Evolutionary conservation across 2,113 vertebrate species (phyloP).

Genomic region (Burhinus oedicnemus): DNA sequence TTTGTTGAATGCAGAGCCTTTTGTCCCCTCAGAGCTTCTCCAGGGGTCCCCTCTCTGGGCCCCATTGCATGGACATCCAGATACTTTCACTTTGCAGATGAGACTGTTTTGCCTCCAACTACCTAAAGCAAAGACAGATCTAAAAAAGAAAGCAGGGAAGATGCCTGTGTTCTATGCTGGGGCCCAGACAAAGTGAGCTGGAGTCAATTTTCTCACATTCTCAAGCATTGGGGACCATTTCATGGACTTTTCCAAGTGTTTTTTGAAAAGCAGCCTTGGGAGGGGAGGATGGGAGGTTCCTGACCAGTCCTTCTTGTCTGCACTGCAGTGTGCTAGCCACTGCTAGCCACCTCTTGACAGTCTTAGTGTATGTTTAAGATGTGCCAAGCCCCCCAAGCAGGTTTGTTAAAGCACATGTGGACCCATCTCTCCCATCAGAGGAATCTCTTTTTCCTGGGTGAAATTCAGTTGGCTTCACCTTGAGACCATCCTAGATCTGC

Average conservation of each 20-base stretch:
- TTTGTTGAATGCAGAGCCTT: neutral
- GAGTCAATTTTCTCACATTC: accelerated
- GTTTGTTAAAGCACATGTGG: neutral
- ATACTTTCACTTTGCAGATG: neutral
- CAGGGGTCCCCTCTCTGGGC: neutral
- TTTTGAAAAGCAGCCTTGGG: neutral
- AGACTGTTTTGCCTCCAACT: neutral
- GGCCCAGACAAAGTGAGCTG: neutral
- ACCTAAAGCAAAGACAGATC: neutral
- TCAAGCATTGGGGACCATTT: accelerated
- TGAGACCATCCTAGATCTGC: neutral
- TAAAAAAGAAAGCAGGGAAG: neutral
- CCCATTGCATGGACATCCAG: neutral
- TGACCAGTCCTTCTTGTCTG: neutral
- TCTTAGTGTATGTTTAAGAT: neutral
- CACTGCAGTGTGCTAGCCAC: neutral
- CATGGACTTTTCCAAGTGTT: neutral
- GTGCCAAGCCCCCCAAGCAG: neutral
- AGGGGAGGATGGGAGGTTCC: neutral
- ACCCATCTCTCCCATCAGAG: neutral
- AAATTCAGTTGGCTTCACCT: neutral
- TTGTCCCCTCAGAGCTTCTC: neutral
- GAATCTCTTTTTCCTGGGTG: neutral
- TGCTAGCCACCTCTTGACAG: neutral
- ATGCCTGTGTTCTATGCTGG: neutral